Evolutionary conservation across 2,113 vertebrate genomes (phyloP).

Genomic region (Muntiacus muntjak): DNA sequence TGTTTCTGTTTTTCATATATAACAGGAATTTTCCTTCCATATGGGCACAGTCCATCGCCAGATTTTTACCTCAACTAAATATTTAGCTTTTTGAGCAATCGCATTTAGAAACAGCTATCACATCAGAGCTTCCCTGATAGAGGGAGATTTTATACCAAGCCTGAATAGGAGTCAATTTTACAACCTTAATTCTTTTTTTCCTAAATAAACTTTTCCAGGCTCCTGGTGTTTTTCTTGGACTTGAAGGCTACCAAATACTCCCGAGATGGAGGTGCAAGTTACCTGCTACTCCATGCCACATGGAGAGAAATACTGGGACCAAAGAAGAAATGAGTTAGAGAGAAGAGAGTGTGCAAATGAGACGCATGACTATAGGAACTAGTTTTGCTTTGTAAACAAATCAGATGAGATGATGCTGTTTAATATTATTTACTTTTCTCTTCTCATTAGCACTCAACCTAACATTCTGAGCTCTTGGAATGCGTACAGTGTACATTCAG

Average conservation of each 20-base stretch:
- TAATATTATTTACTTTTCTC: background rate
- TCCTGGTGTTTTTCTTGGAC: background rate
- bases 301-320: background rate
- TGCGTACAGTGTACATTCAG: fast-evolving
- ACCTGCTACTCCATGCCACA: background rate
- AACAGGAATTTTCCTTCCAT: background rate
- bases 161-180: background rate
- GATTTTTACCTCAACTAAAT: background rate
- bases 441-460: background rate
- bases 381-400: background rate
- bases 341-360: background rate
- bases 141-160: background rate
- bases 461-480: fast-evolving
- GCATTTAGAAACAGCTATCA: background rate
- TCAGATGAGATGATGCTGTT: fast-evolving
- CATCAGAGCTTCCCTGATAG: background rate
- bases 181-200: background rate
- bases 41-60: background rate
- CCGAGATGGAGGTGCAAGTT: background rate
- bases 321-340: background rate
- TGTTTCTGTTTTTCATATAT: background rate
- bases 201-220: background rate
- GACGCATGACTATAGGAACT: background rate
- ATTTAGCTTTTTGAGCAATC: background rate
- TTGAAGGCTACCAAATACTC: background rate